A percentile compares a stretch with the other conserved stretches of the same genome.
phyloP scores from a whole-genome alignment of 1,140 invertebrate genomes.

The Scaptodrosophila lebanonensis region DNA sequence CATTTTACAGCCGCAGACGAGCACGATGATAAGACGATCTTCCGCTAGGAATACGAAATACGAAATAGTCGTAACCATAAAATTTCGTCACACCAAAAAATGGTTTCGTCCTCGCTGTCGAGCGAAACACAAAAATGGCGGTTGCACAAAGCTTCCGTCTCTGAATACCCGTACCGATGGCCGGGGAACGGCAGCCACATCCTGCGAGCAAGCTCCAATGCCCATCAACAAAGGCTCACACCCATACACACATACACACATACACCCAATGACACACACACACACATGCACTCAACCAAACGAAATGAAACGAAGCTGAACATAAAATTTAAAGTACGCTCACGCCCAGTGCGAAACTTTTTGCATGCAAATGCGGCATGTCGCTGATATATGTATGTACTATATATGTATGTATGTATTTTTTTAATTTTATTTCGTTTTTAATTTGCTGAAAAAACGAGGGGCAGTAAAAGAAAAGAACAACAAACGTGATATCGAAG shows the following conservation, averaged over 20 bases:
- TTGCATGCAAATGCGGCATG: slow-evolving; percentile 66
- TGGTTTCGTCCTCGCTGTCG: too few relatives aligned
- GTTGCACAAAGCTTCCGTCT: slow-evolving; percentile 59
- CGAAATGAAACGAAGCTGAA: not conserved
- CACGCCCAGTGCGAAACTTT: slow-evolving; percentile 68
- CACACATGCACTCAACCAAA: too few relatives aligned
- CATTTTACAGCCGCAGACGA: too few relatives aligned
- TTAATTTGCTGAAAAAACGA: slow-evolving; percentile 48
- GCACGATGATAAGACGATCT: too few relatives aligned
- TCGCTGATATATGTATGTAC: not conserved
- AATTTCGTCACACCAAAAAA: not conserved
- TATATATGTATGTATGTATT: slow-evolving; percentile 17
- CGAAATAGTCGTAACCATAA: too few relatives aligned
- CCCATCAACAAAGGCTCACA: slow-evolving; percentile 6
- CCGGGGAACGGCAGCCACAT: slow-evolving; percentile 26
- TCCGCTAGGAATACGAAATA: too few relatives aligned
- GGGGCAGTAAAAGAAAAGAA: slow-evolving; percentile 1
- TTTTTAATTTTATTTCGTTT: slow-evolving; percentile 61
- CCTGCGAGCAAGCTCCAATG: not conserved
- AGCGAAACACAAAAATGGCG: too few relatives aligned
- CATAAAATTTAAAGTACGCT: slow-evolving; percentile 29
- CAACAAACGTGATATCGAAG: slow-evolving; percentile 65
- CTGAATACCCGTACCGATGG: too few relatives aligned
- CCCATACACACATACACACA: too few relatives aligned
- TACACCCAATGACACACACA: too few relatives aligned